Evolutionary conservation across 2,888 invertebrate species (phyloP).

Genomic region (Lasius fuliginosus): DNA sequence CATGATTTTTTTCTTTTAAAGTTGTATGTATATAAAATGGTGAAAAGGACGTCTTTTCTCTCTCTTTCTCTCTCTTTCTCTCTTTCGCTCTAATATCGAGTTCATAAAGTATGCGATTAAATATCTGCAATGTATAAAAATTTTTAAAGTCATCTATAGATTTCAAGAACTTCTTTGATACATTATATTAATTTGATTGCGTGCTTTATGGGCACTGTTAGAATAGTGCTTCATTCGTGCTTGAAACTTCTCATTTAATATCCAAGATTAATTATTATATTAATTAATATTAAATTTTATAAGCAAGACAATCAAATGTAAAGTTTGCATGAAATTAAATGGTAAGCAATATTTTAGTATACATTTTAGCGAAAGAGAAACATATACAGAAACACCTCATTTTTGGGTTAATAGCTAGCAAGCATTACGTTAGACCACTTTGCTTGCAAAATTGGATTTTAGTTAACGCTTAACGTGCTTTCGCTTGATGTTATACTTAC

Average conservation of each 20-base stretch:
- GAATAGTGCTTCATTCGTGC: not conserved
- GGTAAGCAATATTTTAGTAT: not conserved
- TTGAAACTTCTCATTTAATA: not conserved
- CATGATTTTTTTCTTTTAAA: not conserved
- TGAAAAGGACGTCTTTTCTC: not conserved
- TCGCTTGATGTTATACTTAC: not conserved
- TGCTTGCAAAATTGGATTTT: conserved; percentile 8
- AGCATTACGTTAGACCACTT: not conserved
- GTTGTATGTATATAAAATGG: not conserved
- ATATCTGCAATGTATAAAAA: not conserved
- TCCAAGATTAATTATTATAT: not conserved
- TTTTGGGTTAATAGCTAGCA: conserved; percentile 8
- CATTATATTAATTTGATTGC: conserved; percentile 1
- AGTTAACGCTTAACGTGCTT: conserved; percentile 9
- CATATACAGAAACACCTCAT: not conserved
- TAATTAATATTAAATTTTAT: not conserved
- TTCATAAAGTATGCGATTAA: not conserved
- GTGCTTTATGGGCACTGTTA: not conserved
- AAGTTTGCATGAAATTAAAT: not conserved
- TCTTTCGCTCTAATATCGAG: not conserved
- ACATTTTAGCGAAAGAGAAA: not conserved
- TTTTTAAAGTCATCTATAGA: not conserved
- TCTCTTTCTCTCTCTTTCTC: not conserved
- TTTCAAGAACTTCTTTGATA: not conserved
- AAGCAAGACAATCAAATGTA: not conserved